Evolutionary conservation across 2,888 invertebrate species (phyloP).

Genomic region (Meiosimyza platycephala): DNA sequence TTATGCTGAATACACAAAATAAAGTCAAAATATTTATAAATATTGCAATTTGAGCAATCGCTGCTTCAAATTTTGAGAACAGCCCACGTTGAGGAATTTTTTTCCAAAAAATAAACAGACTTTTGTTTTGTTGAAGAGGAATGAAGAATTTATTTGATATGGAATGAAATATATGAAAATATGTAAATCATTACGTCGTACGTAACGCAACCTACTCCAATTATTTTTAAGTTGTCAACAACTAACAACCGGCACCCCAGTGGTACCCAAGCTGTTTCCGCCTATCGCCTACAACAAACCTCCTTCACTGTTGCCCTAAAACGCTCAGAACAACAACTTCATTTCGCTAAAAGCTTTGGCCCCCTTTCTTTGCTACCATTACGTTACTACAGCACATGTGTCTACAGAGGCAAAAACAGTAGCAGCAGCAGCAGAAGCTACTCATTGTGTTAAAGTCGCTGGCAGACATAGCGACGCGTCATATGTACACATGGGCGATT

Average conservation of each 20-base stretch:
- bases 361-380: not conserved
- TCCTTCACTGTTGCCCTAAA: not conserved
- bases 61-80: not conserved
- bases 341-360: constrained; percentile 15
- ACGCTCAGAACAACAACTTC: not conserved
- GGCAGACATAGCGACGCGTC: not conserved
- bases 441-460: not conserved
- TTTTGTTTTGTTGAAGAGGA: not conserved
- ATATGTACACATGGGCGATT: no score
- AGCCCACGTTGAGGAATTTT: not conserved
- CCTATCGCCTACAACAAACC: not conserved
- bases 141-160: not conserved
- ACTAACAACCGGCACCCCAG: no score
- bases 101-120: not conserved
- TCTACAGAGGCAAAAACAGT: not conserved
- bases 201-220: constrained; percentile 14
- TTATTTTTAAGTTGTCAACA: constrained; percentile 10
- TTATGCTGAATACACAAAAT: not conserved
- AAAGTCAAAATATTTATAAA: not conserved
- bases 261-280: not conserved
- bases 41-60: not conserved
- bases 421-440: constrained; percentile 1
- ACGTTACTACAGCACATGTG: no score
- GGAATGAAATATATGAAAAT: not conserved
- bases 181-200: constrained; percentile 4